phyloP scores from a whole-genome alignment of 2,888 invertebrate species.

The Acanthoscelides obtectus region DNA sequence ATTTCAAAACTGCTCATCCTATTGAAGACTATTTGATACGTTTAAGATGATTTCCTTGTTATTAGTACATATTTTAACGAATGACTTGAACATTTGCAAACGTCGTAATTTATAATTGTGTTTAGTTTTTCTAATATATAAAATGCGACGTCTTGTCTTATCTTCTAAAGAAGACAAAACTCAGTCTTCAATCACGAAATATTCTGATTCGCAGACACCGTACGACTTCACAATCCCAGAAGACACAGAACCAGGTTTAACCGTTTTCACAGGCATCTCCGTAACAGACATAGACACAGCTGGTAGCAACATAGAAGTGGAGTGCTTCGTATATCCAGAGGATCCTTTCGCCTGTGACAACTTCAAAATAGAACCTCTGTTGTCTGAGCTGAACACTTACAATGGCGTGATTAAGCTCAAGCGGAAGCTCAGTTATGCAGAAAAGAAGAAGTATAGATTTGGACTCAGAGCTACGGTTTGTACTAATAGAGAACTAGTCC shows the following conservation, averaged over 20 bases:
- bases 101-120: no score
- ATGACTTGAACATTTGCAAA: no score
- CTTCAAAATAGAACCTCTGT: slow-evolving; percentile 61
- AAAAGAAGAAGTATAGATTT: slow-evolving; percentile 73
- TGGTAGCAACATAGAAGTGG: slow-evolving; percentile 76
- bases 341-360: slow-evolving; percentile 68
- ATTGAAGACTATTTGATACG: no score
- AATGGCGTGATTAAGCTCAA: slow-evolving; percentile 69
- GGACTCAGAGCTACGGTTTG: slow-evolving; percentile 70
- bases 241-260: slow-evolving; percentile 67
- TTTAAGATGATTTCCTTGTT: no score
- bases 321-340: slow-evolving; percentile 56
- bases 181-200: no score
- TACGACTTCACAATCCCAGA: slow-evolving; percentile 77
- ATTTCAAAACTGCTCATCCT: no score
- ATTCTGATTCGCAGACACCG: slow-evolving; percentile 67
- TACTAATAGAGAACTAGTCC: slow-evolving; percentile 4
- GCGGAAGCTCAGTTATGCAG: slow-evolving; percentile 69
- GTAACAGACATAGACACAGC: slow-evolving; percentile 77
- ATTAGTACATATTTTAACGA: no score
- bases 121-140: no score
- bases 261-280: slow-evolving; percentile 66
- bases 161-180: no score
- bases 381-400: slow-evolving; percentile 63
- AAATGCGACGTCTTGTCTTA: no score